Conservation (phyloP, 2,888 invertebrate species). For the Drosophila affinis region DNA sequence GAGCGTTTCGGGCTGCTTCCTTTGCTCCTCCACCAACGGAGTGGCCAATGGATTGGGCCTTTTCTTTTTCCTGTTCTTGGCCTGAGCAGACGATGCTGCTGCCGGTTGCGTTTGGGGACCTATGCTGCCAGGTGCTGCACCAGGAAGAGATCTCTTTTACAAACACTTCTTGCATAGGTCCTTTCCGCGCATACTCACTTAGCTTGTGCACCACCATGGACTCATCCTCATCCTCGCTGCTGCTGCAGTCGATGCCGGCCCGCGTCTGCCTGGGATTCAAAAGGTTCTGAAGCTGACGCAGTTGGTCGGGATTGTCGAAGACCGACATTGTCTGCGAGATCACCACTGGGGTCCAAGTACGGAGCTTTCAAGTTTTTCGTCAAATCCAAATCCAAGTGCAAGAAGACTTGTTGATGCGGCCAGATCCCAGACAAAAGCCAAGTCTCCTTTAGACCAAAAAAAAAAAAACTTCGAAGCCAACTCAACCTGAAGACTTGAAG, state of each 20-base stretch:
- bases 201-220: constrained; percentile 54
- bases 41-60: constrained; percentile 59
- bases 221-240: constrained; percentile 72
- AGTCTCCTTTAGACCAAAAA: no score
- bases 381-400: no score
- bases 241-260: constrained; percentile 68
- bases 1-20: constrained; percentile 61
- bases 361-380: not conserved
- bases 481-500: no score
- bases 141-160: not conserved
- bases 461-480: no score
- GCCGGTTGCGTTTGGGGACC: constrained; percentile 59
- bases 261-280: constrained; percentile 70
- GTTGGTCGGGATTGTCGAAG: constrained; percentile 79
- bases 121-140: constrained; percentile 84
- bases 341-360: not conserved
- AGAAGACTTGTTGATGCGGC: no score
- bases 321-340: constrained; percentile 71
- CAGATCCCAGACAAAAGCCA: no score
- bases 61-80: constrained; percentile 48
- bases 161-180: not conserved
- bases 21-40: constrained; percentile 49
- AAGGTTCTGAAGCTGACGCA: constrained; percentile 75
- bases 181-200: constrained; percentile 60
- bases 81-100: not conserved